Base-by-base conservation (phyloP, 2,797 vertebrate genomes). In the Tauraco hartlaubi region DNA sequence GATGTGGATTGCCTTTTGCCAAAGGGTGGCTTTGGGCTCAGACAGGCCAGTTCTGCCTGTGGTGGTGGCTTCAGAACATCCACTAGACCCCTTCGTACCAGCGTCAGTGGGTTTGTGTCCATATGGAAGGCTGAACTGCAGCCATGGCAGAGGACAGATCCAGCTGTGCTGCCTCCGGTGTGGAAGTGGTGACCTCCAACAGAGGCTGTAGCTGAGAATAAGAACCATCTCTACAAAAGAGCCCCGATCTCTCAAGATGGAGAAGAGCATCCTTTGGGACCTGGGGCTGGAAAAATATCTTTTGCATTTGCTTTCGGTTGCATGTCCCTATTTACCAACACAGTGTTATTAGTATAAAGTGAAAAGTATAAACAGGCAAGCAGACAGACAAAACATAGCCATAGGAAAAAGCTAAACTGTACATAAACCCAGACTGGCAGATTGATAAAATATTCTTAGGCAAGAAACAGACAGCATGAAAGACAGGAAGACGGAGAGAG, bases 401-500 rank as follows among this genome's bases (percentile, higher is more conserved):
- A 86, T 10, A 48, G 33, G 73, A 68, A 67, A 94, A 91, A 89
- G 21, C 49, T 78, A 17, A 82, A 66, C 62, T 81, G 28, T 64
- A 67, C 43, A 23, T 48, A 82, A 85, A 83, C 18, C 37, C 49
- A 61, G 56, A 54, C 0, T 39, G 74, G 37, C 35, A 41, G 58
- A 69, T 15, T 87, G 72, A 68, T 58, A 67, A 92, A 95, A 89
- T 56, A 95, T 71, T 88, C 61, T 63, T 41, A 66, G 51, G 75
- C 31, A 64, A 77, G 72, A 90, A 94, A 95, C 39, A 92, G 83
- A 78, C 71, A 81, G n/a, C 23, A 41, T 58, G 71, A 77, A 90
- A 90, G 71, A 77, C 49, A 79, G 41, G 56, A 82, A 82, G 71
- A 80, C 29, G 68, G 67, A 81, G 90, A 84, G 82, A 74, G 90